Percentiles rank a stretch among this genome's conserved stretches.
Conservation (phyloP, 2,113 vertebrate species). For the Podilymbus podiceps region DNA sequence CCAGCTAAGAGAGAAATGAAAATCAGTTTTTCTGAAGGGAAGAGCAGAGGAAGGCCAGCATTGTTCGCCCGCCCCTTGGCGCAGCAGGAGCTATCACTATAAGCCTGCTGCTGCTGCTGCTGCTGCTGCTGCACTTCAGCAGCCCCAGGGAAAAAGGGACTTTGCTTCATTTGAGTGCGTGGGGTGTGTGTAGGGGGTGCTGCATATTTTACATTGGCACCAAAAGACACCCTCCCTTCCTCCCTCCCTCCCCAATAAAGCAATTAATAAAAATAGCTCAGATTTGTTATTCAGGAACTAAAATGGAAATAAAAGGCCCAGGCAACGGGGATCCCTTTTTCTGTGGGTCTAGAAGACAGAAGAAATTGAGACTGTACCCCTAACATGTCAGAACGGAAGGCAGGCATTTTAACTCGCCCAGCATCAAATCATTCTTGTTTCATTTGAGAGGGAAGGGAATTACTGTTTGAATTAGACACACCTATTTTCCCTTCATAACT, state of each 20-base stretch:
- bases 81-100: background rate
- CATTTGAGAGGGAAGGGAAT: background rate
- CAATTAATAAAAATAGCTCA: background rate
- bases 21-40: background rate
- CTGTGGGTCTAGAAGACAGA: background rate
- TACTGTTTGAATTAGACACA: background rate
- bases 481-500: background rate
- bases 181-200: background rate
- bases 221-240: background rate
- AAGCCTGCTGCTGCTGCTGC: background rate
- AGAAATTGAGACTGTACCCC: background rate
- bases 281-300: background rate
- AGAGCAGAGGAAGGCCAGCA: background rate
- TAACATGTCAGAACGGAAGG: background rate
- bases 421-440: background rate
- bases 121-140: too few relatives aligned
- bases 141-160: background rate
- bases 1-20: background rate
- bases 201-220: background rate
- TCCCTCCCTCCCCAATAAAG: background rate
- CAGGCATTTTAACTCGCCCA: background rate
- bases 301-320: background rate
- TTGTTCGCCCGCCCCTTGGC: background rate
- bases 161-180: background rate
- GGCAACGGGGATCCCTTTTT: background rate